phyloP scores from a whole-genome alignment of 2,888 invertebrate species.

The Pheosia tremula region DNA sequence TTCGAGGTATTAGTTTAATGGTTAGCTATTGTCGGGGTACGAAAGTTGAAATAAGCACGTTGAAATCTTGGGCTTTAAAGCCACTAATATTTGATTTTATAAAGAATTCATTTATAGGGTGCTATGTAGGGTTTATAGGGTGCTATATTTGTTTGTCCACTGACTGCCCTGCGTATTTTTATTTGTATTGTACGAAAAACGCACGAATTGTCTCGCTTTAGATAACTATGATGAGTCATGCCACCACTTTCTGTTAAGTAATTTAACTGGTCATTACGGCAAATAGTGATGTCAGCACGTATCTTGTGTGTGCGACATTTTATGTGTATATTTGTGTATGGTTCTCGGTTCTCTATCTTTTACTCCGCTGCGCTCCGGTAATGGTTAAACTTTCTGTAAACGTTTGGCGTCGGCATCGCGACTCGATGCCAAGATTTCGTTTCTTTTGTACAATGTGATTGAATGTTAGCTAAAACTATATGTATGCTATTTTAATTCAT shows the following conservation, averaged over 20 bases:
- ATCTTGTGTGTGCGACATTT: slow-evolving; percentile 40
- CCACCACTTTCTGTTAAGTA: slow-evolving; percentile 10
- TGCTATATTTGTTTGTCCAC: too few species aligned
- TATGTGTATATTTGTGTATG: slow-evolving; percentile 31
- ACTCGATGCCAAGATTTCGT: slow-evolving; percentile 49
- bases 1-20: neutral
- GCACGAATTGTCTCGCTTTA: neutral
- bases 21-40: neutral
- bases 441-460: too few species aligned
- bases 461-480: neutral
- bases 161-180: too few species aligned
- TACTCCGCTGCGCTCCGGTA: slow-evolving; percentile 43
- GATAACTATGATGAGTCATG: slow-evolving; percentile 4
- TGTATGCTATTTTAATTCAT: slow-evolving; percentile 1
- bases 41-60: neutral
- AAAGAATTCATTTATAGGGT: too few species aligned
- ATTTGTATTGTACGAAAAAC: too few species aligned
- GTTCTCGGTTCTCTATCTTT: slow-evolving; percentile 13
- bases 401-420: slow-evolving; percentile 45
- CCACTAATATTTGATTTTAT: too few species aligned
- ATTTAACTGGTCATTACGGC: slow-evolving; percentile 11
- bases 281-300: slow-evolving; percentile 14
- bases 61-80: neutral
- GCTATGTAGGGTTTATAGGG: too few species aligned
- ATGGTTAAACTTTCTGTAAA: slow-evolving; percentile 58